Base-by-base conservation (phyloP, 1,140 invertebrate genomes). In the Danaus melanippus region DNA sequence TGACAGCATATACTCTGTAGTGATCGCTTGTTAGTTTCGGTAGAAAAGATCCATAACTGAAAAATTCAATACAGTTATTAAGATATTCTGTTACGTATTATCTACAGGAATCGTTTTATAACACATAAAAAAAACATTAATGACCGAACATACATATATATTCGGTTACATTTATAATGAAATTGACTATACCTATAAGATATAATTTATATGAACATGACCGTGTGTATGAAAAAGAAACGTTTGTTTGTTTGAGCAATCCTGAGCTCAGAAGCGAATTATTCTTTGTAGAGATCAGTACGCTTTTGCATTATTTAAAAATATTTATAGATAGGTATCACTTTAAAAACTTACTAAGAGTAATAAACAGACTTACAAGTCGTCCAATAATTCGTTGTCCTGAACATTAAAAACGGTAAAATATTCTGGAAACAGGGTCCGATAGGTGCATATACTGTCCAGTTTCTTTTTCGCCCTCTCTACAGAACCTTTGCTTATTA, bases 401-500 rank as follows among this genome's bases (percentile, higher is more conserved):
- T 58, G 55, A 9, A 55, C 57, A 56, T 56, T 21, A 12, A 32
- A 11, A 1, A 48, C 46, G 4, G 12, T 46, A 44, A 76, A 73
- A 8, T 67, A 66, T 1, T 61, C 51, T 8, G 67, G 71, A 52
- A 64, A 60, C n/a, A 73, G 10, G 0, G 64, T 77, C 44, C 63
- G 62, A 10, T 68, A 53, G 0, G 67, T 73, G 42, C 69, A 71
- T 10, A 67, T 50, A 44, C 50, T 69, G 9, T 74, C 71, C 9
- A 77, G 41, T 15, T 66, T 65, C 1, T 42, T 50, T 53, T 77
- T 77, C 1, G 69, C 61, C 49, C 66, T 49, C 11, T 77, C 74
- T n/a, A 74, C 17, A 0, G 67, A 73, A 0, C 74, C 74, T 57
- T 77, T 75, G 12, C 47, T 53, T 10, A 53, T 53, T 11, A 72